Conservation (phyloP, 2,797 vertebrate genomes). For the Iguana delicatissima region DNA sequence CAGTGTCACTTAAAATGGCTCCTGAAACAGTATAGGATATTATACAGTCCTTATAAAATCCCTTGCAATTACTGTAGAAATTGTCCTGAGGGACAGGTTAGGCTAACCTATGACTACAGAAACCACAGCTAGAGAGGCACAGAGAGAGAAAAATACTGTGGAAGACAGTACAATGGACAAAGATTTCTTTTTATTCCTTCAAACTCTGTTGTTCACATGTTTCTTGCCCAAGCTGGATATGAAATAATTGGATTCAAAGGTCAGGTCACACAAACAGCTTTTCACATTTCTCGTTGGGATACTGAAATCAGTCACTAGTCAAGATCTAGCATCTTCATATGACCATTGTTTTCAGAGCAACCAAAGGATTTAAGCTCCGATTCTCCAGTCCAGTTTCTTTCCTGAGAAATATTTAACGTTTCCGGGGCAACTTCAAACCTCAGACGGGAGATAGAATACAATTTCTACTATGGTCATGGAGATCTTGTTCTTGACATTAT, state of each 20-base stretch:
- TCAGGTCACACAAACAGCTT: constrained; percentile 25
- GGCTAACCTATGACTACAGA: neutral
- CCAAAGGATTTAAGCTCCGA: neutral
- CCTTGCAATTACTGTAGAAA: constrained; percentile 14
- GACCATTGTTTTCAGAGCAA: neutral
- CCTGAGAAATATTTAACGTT: neutral
- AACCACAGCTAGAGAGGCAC: neutral
- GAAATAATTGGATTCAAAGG: constrained; percentile 38
- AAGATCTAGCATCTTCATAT: constrained; percentile 1
- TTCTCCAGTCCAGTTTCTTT: neutral
- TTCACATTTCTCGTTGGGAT: constrained; percentile 35
- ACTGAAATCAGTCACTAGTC: constrained; percentile 16
- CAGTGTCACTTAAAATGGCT: constrained; percentile 35
- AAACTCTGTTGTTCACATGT: constrained; percentile 8
- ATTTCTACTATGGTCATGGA: neutral
- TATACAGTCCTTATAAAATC: constrained; percentile 47
- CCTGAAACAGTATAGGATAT: rapidly evolving
- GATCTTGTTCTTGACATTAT: neutral
- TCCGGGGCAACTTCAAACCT: neutral
- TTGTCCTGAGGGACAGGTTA: constrained; percentile 16
- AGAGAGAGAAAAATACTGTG: neutral
- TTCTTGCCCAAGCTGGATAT: constrained; percentile 22
- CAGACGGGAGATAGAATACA: neutral
- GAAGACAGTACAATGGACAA: neutral
- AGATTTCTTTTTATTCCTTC: constrained; percentile 10